Evolutionary conservation across 2,888 invertebrate species (phyloP), one percentile per base, ranked within the genome.

Genomic region (Melitaea athalia): DNA sequence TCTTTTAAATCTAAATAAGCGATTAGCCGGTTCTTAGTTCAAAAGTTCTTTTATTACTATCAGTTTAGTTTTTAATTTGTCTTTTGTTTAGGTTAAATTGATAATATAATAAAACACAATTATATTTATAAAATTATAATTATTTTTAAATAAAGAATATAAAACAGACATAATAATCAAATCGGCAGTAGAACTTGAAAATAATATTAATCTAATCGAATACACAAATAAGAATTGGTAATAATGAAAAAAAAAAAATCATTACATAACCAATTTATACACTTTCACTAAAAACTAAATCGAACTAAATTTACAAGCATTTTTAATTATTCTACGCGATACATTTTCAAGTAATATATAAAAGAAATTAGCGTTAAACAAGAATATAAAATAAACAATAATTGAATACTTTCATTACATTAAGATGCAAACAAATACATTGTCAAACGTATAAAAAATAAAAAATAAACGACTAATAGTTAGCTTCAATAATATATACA

Each of bases 281-380:
- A 73, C 63, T 70, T 55, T 67, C 66, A 77, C 66, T 74, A 66
- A 77, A 80, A 79, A 77, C 75, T 84, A 82, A 84, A 81, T 81
- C 84, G 83, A 75, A 72, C 79, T 85, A 85, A 82, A 88, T 88
- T 84, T 90, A 91, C 90, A 90, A 87, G 89, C 87, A 86, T 75
- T 86, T 80, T 75, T 81, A 80, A 63, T 45, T 67, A 69, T 64
- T 50, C 67, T 69, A 65, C 70, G 61, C 47, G 50, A 73, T 67
- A 69, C 49, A 55, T 55, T 24, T 49, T 24, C 14, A 55, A 33
- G 49, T 45, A 45, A 63, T 31, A 61, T 42, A 38, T 14, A 55
- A 55, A 38, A 33, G 0, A 57, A 38, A 57, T 45, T 43, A 31
- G n/a, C 53, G 24, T 49, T 59, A 42, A 57, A 57, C 57, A 57